Base-by-base conservation (phyloP, 1,140 invertebrate species). In the Campoletis sonorensis region DNA sequence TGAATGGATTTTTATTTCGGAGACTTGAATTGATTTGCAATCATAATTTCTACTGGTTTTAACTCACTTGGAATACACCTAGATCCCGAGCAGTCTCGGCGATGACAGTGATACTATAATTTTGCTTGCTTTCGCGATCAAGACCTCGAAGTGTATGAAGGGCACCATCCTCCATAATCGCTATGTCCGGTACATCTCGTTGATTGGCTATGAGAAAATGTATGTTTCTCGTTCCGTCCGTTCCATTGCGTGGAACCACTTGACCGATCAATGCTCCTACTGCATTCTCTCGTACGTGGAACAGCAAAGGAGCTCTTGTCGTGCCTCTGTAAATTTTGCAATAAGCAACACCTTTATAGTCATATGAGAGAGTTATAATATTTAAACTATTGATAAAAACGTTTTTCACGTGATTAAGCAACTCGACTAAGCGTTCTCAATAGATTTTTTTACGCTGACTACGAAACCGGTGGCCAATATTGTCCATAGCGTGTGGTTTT, bases 131-230 rank as follows among this genome's bases (percentile, higher is more conserved):
- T 93, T 98, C 97, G 82, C 97, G 92, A 89, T 98, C 96, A 18
- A 98, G 90, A 37, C 95, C 93, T 58, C 93, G 93, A 71, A 95
- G 93, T 0, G 96, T 96, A 87, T 95, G 96, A 18, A 98, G 93
- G 8, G 95, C 95, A 49, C 97, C 97, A 89, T 97, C 96, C 83
- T 93, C 93, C 80, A 95, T 95, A 23, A 97, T 96, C 11, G 94
- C 94, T 79, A 97, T 96, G 86, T 96, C 95, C 1, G 94, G 93
- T 4, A 96, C 94, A 87, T 97, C 96, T 86, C 95, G 94, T 86
- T 96, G 95, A 92, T 97, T 96, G 37, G 95, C 95, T 72, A 97
- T 95, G 37, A 96, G 93, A 82, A 96, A 97, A 82, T 93, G 93
- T 33, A 95, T 49, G 76, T 85, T 90, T 72, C 89, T 92, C 0